A percentile compares a stretch with the other conserved stretches of the same genome.
phyloP scores from a whole-genome alignment of 2,797 vertebrate species.

The Momotus momota region DNA sequence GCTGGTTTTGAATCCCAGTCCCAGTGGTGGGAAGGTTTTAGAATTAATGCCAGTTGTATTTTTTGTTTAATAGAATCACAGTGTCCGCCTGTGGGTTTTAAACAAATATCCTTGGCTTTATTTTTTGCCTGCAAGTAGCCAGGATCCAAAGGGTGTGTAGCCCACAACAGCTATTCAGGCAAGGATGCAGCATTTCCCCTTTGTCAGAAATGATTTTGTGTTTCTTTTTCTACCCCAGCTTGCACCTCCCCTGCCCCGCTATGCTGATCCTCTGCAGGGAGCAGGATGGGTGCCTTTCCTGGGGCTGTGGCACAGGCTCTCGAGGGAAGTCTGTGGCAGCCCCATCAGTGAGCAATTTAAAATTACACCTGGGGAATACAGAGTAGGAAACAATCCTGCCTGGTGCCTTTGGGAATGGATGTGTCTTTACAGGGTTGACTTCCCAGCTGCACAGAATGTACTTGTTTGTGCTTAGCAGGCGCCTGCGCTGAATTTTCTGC shows the following conservation, averaged over 20 bases:
- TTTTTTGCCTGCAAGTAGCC: conserved; percentile 14
- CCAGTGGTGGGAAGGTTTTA: conserved; percentile 66
- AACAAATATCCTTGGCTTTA: conserved; percentile 49
- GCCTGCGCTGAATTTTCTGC: neutral
- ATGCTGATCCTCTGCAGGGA: neutral
- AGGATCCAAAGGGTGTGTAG: conserved; percentile 4
- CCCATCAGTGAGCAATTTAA: neutral
- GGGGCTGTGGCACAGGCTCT: neutral
- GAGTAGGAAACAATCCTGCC: neutral
- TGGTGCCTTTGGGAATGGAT: neutral
- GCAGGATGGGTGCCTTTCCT: neutral
- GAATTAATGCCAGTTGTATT: conserved; percentile 63
- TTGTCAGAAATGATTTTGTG: neutral
- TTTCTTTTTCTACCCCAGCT: neutral
- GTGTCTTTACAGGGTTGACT: neutral
- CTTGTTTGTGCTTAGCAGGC: neutral
- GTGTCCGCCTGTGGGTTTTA: conserved; percentile 52
- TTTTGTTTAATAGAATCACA: conserved; percentile 44
- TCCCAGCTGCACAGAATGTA: neutral
- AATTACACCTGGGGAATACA: neutral
- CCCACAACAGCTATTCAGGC: neutral
- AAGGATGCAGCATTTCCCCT: neutral
- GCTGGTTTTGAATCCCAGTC: conserved; percentile 62
- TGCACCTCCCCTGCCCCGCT: neutral
- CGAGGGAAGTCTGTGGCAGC: neutral